phyloP scores from a whole-genome alignment of 2,113 vertebrate genomes.

The Pseudorasbora parva region DNA sequence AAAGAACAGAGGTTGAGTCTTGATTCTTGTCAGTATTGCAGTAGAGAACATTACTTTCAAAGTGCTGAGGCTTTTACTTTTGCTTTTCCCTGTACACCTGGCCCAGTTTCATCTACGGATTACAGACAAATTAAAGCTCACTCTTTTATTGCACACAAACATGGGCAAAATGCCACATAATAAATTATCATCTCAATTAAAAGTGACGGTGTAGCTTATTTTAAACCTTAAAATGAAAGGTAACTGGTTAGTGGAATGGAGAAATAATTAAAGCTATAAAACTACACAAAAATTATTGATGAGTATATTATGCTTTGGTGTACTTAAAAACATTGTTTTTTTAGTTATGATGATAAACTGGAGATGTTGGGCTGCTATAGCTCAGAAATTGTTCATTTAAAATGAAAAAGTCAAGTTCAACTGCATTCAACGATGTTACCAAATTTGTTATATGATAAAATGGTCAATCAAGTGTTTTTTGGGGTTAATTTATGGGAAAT shows the following conservation, averaged over 20 bases:
- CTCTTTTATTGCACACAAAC: slow-evolving; percentile 29
- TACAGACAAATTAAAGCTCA: slow-evolving; percentile 50
- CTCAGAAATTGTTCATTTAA: not conserved
- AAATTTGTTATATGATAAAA: not conserved
- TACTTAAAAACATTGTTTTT: too few relatives aligned
- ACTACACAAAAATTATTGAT: not conserved
- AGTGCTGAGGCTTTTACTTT: not conserved
- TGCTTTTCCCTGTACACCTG: slow-evolving; percentile 54
- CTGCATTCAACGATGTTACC: not conserved
- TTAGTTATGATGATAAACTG: too few relatives aligned
- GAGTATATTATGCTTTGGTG: not conserved
- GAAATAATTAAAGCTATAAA: not conserved
- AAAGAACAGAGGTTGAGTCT: not conserved
- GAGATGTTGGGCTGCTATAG: not conserved
- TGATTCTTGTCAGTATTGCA: not conserved
- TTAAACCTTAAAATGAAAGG: not conserved
- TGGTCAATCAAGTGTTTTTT: not conserved
- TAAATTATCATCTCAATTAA: slow-evolving; percentile 42
- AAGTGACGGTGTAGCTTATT: slow-evolving; percentile 14
- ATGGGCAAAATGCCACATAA: slow-evolving; percentile 34
- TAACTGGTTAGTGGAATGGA: not conserved
- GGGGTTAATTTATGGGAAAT: not conserved
- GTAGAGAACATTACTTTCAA: slow-evolving; percentile 25
- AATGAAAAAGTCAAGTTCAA: not conserved
- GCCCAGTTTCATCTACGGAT: slow-evolving; percentile 54